phyloP scores from a whole-genome alignment of 1,140 invertebrate species.

The Chlorops oryzae region DNA sequence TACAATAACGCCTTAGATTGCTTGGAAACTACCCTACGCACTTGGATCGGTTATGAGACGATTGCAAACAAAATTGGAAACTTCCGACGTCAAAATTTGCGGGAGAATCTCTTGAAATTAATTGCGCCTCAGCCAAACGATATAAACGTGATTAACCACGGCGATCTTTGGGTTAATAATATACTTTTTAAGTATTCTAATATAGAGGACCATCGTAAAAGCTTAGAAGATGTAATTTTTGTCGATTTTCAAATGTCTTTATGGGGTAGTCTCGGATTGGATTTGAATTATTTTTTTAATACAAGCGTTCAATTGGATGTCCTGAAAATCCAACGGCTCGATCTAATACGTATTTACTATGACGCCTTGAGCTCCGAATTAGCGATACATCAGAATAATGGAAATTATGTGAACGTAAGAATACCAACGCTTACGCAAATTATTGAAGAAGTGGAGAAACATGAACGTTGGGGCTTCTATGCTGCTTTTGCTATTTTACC shows the following conservation, averaged over 20 bases:
- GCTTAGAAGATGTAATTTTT: neutral
- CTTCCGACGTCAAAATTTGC: constrained; percentile 24
- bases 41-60: constrained; percentile 42
- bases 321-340: constrained; percentile 27
- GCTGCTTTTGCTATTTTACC: constrained; percentile 29
- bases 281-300: constrained; percentile 33
- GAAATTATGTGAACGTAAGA: constrained; percentile 8
- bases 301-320: constrained; percentile 32
- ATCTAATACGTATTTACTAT: constrained; percentile 37
- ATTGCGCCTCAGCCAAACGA: constrained; percentile 20
- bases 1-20: constrained; percentile 24
- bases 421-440: constrained; percentile 44
- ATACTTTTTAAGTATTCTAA: constrained; percentile 53
- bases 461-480: constrained; percentile 32
- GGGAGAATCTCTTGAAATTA: constrained; percentile 10
- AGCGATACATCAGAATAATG: constrained; percentile 43
- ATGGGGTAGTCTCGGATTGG: constrained; percentile 30
- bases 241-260: constrained; percentile 37
- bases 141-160: constrained; percentile 55
- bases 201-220: neutral
- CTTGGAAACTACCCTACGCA: constrained; percentile 28
- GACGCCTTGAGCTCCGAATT: too few species aligned
- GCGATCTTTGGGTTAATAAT: constrained; percentile 62
- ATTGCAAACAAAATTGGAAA: constrained; percentile 33
- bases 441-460: constrained; percentile 27